These are phyloP conservation scores for Polydrusus cervinus DNA, from an alignment of 2,888 invertebrate species.

Conservation along the genomic window DNA sequence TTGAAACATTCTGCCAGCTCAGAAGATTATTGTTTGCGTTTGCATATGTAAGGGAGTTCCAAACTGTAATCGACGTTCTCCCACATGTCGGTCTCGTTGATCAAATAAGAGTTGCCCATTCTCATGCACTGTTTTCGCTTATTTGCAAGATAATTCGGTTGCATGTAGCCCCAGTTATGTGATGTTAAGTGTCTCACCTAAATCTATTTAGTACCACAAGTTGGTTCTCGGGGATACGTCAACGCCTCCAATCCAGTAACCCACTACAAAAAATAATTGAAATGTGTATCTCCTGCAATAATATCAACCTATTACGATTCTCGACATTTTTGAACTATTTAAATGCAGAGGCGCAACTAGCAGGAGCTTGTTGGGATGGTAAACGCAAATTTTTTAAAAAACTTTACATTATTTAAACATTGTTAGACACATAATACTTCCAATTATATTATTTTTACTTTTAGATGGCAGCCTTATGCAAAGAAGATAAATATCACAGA, in stretches of 20 bases:
- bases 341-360: too few relatives aligned
- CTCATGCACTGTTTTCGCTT: conserved; percentile 5
- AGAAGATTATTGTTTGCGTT: conserved; percentile 6
- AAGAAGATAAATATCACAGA: too few relatives aligned
- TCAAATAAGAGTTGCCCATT: conserved; percentile 28
- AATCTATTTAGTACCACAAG: not conserved
- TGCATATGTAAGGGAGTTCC: conserved; percentile 19
- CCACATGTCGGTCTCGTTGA: conserved; percentile 12
- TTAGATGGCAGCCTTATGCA: too few relatives aligned
- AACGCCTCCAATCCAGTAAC: conserved; percentile 38
- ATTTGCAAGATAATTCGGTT: conserved; percentile 13
- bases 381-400: too few relatives aligned
- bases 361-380: too few relatives aligned
- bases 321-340: too few relatives aligned
- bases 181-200: not conserved
- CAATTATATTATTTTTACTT: too few relatives aligned
- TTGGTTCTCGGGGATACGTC: too few relatives aligned
- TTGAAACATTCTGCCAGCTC: too few relatives aligned
- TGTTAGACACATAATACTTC: too few relatives aligned
- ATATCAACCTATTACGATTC: too few relatives aligned
- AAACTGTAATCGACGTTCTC: conserved; percentile 14
- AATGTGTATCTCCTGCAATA: not conserved
- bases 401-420: too few relatives aligned
- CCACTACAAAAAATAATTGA: not conserved
- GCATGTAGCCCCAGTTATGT: conserved; percentile 25